These are phyloP conservation scores for Drosophila prolongata DNA, from an alignment of 2,888 invertebrate species.

Conservation along the genomic window DNA sequence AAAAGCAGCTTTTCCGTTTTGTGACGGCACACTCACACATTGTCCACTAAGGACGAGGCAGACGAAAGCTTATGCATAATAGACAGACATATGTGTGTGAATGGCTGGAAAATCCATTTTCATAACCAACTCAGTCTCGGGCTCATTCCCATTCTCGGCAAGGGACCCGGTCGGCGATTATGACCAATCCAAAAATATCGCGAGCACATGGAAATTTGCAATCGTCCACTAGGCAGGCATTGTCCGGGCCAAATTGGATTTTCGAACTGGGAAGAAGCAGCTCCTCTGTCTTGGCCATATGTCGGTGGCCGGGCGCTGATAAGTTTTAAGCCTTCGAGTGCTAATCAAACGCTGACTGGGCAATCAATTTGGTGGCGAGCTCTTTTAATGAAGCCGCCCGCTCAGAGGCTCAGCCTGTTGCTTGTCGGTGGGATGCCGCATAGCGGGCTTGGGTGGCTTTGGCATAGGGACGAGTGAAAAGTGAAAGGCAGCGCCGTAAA, in stretches of 20 bases:
- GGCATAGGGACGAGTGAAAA: slow-evolving; percentile 19
- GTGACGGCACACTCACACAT: slow-evolving; percentile 13
- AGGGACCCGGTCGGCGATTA: slow-evolving; percentile 55
- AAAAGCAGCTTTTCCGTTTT: slow-evolving; percentile 70
- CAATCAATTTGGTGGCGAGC: slow-evolving; percentile 67
- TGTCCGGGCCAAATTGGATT: slow-evolving; percentile 69
- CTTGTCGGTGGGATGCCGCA: slow-evolving; percentile 9
- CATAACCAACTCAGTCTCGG: slow-evolving; percentile 36
- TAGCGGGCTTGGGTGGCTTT: neutral
- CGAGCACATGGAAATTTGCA: slow-evolving; percentile 61
- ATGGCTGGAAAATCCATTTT: slow-evolving; percentile 47
- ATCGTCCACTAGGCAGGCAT: slow-evolving; percentile 53
- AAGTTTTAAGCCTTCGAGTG: slow-evolving; percentile 70
- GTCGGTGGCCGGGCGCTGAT: slow-evolving; percentile 46
- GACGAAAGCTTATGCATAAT: slow-evolving; percentile 64
- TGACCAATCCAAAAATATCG: slow-evolving; percentile 73
- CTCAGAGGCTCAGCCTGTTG: slow-evolving; percentile 51
- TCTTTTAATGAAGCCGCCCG: slow-evolving; percentile 63
- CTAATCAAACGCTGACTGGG: slow-evolving; percentile 62
- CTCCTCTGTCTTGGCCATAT: slow-evolving; percentile 21
- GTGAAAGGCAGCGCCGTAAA: slow-evolving; percentile 43
- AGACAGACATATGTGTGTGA: slow-evolving; percentile 48
- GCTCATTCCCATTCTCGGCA: slow-evolving; percentile 16
- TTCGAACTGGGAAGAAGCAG: slow-evolving; percentile 48
- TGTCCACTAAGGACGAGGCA: neutral